Conservation (phyloP, 2,888 invertebrate genomes). For the Ormyrus nitidulus region DNA sequence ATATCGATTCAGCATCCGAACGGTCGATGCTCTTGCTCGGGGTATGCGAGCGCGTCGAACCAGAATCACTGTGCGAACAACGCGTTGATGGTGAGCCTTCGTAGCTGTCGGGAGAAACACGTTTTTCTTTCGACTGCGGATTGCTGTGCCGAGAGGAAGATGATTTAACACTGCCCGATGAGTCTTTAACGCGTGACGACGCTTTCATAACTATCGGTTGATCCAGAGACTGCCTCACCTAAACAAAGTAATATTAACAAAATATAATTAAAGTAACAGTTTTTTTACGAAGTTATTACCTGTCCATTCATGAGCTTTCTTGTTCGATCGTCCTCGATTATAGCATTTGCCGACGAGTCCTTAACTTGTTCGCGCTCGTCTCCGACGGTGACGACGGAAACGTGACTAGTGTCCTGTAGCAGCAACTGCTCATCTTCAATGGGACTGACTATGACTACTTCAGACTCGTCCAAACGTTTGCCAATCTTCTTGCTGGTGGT, state of each 20-base stretch:
- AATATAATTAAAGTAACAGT: no score
- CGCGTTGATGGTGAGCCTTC: slow-evolving; percentile 70
- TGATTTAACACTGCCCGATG: slow-evolving; percentile 31
- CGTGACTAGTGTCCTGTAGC: slow-evolving; percentile 89
- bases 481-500: slow-evolving; percentile 75
- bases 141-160: slow-evolving; percentile 25
- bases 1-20: slow-evolving; percentile 89
- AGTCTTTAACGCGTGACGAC: slow-evolving; percentile 58
- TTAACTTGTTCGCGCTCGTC: slow-evolving; percentile 85
- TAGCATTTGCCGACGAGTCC: slow-evolving; percentile 79
- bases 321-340: slow-evolving; percentile 70
- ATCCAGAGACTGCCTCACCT: slow-evolving; percentile 40
- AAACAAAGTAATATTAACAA: background rate
- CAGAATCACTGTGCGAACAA: slow-evolving; percentile 85
- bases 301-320: slow-evolving; percentile 52
- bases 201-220: slow-evolving; percentile 59
- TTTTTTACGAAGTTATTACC: slow-evolving; percentile 60
- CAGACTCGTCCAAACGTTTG: slow-evolving; percentile 89
- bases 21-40: slow-evolving; percentile 79
- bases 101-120: slow-evolving; percentile 81
- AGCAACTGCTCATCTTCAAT: slow-evolving; percentile 77
- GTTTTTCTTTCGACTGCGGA: slow-evolving; percentile 64
- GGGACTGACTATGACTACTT: slow-evolving; percentile 88
- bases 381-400: slow-evolving; percentile 93
- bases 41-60: slow-evolving; percentile 82